Evolutionary conservation across 2,888 invertebrate genomes (phyloP).

Genomic region (Calliopum simillimum): DNA sequence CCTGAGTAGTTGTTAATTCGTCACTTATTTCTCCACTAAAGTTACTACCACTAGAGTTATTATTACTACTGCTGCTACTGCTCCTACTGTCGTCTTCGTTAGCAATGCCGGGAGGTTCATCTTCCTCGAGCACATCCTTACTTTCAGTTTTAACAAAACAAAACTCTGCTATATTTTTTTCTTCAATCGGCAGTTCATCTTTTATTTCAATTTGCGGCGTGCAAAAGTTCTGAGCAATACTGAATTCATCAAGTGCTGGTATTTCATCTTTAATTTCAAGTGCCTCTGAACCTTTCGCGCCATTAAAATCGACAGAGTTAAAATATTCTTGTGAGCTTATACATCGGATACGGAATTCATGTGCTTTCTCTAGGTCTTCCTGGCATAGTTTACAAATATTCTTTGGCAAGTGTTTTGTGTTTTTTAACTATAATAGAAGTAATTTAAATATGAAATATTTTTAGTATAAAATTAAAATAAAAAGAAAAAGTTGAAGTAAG

Average conservation of each 20-base stretch:
- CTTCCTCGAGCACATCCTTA: not conserved
- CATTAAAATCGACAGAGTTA: slow-evolving; percentile 21
- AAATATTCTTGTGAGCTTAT: slow-evolving; percentile 44
- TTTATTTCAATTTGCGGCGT: not conserved
- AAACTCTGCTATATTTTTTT: slow-evolving; percentile 16
- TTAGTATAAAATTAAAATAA: not conserved
- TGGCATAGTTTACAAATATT: slow-evolving; percentile 45
- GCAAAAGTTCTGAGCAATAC: not conserved
- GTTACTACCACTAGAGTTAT: no score
- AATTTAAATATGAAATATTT: not conserved
- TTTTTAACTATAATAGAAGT: slow-evolving; percentile 40
- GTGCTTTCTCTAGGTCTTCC: slow-evolving; percentile 41
- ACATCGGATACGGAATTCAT: slow-evolving; percentile 45
- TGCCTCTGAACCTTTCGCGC: not conserved
- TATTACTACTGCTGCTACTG: no score
- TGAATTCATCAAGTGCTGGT: not conserved
- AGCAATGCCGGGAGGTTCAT: not conserved
- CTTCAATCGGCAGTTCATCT: slow-evolving; percentile 26
- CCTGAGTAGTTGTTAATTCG: not conserved
- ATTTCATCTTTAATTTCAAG: not conserved
- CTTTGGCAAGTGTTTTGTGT: slow-evolving; percentile 40
- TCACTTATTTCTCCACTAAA: not conserved
- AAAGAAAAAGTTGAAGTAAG: no score
- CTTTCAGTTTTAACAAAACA: slow-evolving; percentile 23
- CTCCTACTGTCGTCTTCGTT: not conserved